These are phyloP conservation scores for Stegophylla sp. DNA, from an alignment of 2,888 invertebrate species.

Conservation along the genomic window DNA sequence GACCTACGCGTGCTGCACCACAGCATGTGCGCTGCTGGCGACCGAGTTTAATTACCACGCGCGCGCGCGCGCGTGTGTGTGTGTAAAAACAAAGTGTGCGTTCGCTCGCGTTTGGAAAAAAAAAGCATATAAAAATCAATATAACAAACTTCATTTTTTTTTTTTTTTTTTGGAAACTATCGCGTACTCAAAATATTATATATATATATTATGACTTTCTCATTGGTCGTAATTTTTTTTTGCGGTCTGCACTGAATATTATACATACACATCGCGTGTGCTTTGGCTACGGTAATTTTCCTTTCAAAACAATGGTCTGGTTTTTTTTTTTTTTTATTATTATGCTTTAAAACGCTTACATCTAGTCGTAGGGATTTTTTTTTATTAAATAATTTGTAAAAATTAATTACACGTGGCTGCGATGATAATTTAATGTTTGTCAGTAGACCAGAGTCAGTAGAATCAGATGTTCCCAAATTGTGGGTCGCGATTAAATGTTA, in stretches of 20 bases:
- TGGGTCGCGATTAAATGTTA: too few relatives aligned
- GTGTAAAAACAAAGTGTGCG: not conserved
- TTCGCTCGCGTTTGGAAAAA: not conserved
- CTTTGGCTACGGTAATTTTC: not conserved
- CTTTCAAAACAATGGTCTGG: not conserved
- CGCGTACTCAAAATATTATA: not conserved
- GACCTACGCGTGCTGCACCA: conserved; percentile 47
- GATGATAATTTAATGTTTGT: too few relatives aligned
- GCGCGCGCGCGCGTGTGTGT: too few relatives aligned
- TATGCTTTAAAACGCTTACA: not conserved
- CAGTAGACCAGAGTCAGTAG: too few relatives aligned
- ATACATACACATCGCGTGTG: not conserved
- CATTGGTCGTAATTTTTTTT: not conserved
- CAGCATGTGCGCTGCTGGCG: not conserved
- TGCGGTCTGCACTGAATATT: not conserved
- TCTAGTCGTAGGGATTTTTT: not conserved
- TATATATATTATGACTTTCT: not conserved
- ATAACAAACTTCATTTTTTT: not conserved
- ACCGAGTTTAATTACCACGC: conserved; percentile 12
- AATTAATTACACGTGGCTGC: too few relatives aligned
- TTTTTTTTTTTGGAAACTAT: not conserved
- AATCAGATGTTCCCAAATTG: too few relatives aligned
- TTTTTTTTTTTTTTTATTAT: too few relatives aligned
- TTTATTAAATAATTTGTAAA: not conserved
- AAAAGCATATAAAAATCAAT: conserved; percentile 7